These are phyloP conservation scores for Tromatobia lineatoria DNA, from an alignment of 2,888 invertebrate species.

Conservation along the genomic window DNA sequence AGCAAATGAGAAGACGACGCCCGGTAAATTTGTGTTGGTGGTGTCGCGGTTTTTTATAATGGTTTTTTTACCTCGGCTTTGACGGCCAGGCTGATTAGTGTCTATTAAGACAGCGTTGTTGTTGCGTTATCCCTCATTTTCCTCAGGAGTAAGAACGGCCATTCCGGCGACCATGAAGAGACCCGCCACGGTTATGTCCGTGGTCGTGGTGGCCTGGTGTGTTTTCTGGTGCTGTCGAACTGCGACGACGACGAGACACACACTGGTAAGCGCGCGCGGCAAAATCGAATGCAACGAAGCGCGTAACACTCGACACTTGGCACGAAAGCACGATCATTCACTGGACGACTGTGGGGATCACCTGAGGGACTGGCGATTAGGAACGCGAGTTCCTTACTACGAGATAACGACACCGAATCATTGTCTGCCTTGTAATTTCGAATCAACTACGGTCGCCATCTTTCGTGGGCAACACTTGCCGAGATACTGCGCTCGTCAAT, in stretches of 20 bases:
- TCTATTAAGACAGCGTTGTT: slow-evolving; percentile 73
- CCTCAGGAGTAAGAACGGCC: slow-evolving; percentile 78
- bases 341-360: neutral
- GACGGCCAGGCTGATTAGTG: slow-evolving; percentile 55
- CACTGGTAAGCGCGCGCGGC: slow-evolving; percentile 68
- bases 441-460: slow-evolving; percentile 79
- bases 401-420: slow-evolving; percentile 66
- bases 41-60: neutral
- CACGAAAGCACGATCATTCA: slow-evolving; percentile 70
- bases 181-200: slow-evolving; percentile 76
- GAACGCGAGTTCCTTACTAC: slow-evolving; percentile 52
- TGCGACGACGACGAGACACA: slow-evolving; percentile 7
- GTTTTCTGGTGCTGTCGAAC: neutral
- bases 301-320: slow-evolving; percentile 18
- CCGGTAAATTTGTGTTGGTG: neutral
- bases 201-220: slow-evolving; percentile 5
- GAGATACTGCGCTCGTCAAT: slow-evolving; percentile 36
- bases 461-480: slow-evolving; percentile 76
- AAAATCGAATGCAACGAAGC: slow-evolving; percentile 55
- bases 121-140: slow-evolving; percentile 76
- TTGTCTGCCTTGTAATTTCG: slow-evolving; percentile 79
- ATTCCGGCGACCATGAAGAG: slow-evolving; percentile 79
- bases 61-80: slow-evolving; percentile 59
- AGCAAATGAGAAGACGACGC: too few relatives aligned
- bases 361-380: slow-evolving; percentile 70